Evolutionary conservation across 1,140 invertebrate species (phyloP), one percentile per base, ranked within the genome.

Genomic region (Rhopalosiphum padi): DNA sequence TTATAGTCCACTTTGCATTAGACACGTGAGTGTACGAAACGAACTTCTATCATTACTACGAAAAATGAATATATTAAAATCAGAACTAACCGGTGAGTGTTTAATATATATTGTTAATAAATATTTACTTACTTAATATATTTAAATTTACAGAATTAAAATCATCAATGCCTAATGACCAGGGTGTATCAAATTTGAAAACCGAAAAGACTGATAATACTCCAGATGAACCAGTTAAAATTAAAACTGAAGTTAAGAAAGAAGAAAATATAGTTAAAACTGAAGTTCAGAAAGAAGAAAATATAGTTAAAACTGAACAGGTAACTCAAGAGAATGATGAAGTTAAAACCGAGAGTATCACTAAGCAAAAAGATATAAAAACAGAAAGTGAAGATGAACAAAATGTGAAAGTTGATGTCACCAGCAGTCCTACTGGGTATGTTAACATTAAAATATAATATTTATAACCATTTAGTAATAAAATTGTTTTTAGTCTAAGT

Each of bases 361-460:
- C 25, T n/a, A 46, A 77, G 9, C 46, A 94, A 60, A 93, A 93
- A 60, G 95, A 95, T 23, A 82, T 95, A 6, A 95, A 95, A 92
- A 94, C 94, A 25, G 94, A 95, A 25, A 95, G 96, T 94, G 95
- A 95, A 7, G 94, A 95, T 86, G 94, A 96, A 35, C 95, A 95
- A 94, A 95, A 94, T 94, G 90, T 95, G 23, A 94, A 95, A 91
- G 94, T 95, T 82, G 35, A 94, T 37, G 91, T 85, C 22, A 85
- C 37, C 5, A 90, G 55, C 11, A 92, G 90, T 90, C 46, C 89
- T 90, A 55, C 68, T 48, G 68, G 94, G 93, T 93, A 86, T 86
- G 23, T 86, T 11, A 9, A 22, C 5, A 43, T 60, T 22, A 68
- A 68, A 68, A 60, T 2, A 37, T 41, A 43, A 68, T 35, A 35